A percentile compares a stretch with the other conserved stretches of the same genome.
Conservation (phyloP, 2,113 vertebrate species). For the Tetrax tetrax region DNA sequence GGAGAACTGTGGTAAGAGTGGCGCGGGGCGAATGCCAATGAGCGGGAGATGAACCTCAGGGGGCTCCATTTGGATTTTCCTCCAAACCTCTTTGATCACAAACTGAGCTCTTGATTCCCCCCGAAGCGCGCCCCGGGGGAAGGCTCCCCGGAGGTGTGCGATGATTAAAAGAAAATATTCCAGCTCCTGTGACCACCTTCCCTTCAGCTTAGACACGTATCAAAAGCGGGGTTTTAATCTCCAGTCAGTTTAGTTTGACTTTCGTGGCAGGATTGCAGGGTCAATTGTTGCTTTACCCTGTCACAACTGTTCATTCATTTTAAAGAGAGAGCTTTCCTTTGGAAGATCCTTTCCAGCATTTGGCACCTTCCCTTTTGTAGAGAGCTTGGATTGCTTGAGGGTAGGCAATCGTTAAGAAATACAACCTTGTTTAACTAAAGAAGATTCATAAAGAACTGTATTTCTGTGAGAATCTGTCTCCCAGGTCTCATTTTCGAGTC, state of each 20-base stretch:
- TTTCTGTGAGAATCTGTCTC: not conserved
- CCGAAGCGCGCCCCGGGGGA: not conserved
- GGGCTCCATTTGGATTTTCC: not conserved
- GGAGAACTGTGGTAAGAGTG: not conserved
- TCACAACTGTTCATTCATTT: not conserved
- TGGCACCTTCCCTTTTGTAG: fast-evolving
- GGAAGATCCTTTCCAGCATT: not conserved
- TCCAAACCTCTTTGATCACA: conserved; percentile 18
- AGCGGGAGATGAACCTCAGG: conserved; percentile 16
- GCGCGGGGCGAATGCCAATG: not conserved
- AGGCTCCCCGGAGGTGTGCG: not conserved
- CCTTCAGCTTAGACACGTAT: not conserved
- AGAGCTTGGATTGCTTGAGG: not conserved
- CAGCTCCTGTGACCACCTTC: not conserved
- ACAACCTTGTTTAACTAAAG: not conserved
- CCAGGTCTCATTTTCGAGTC: not conserved
- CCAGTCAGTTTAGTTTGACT: not conserved
- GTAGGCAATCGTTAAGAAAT: not conserved
- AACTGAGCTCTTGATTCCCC: conserved; percentile 35
- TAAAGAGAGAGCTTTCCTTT: not conserved
- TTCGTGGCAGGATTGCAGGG: not conserved
- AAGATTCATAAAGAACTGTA: not conserved
- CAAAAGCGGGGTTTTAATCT: not conserved
- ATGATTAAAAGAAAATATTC: conserved; percentile 18
- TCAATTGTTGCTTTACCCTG: not conserved